Conservation (phyloP, 1,140 invertebrate genomes). For the Euwallacea fornicatus region DNA sequence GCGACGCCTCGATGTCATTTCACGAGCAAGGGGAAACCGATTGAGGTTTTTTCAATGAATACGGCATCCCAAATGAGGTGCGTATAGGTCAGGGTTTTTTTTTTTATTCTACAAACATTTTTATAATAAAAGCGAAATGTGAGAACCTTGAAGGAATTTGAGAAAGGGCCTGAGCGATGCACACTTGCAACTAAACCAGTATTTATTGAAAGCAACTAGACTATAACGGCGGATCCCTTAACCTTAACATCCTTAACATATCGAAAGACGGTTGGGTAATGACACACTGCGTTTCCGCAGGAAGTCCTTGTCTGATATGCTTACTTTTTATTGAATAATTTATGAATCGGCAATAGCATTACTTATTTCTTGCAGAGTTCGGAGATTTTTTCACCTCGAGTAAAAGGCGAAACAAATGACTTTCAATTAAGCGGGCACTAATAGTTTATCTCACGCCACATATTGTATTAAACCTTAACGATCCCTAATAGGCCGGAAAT, state of each 20-base stretch:
- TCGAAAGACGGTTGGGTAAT: conserved; percentile 35
- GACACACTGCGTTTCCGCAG: conserved; percentile 33
- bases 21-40: conserved; percentile 28
- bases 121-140: neutral
- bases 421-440: neutral
- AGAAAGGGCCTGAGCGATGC: neutral
- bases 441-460: conserved; percentile 17
- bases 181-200: conserved; percentile 17
- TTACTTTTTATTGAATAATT: conserved; percentile 22
- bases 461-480: conserved; percentile 19
- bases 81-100: conserved; percentile 23
- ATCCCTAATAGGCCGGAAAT: conserved; percentile 33
- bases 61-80: conserved; percentile 9
- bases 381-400: neutral
- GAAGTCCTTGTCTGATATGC: conserved; percentile 27
- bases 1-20: conserved; percentile 37
- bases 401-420: neutral
- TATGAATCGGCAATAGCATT: conserved; percentile 8
- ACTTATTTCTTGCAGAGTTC: neutral
- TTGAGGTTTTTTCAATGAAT: conserved; percentile 17
- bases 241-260: conserved; percentile 23
- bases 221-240: conserved; percentile 27
- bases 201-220: conserved; percentile 33
- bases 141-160: neutral
- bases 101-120: neutral